Evolutionary conservation across 2,888 invertebrate genomes (phyloP).

Genomic region (Neoaliturus tenellus): DNA sequence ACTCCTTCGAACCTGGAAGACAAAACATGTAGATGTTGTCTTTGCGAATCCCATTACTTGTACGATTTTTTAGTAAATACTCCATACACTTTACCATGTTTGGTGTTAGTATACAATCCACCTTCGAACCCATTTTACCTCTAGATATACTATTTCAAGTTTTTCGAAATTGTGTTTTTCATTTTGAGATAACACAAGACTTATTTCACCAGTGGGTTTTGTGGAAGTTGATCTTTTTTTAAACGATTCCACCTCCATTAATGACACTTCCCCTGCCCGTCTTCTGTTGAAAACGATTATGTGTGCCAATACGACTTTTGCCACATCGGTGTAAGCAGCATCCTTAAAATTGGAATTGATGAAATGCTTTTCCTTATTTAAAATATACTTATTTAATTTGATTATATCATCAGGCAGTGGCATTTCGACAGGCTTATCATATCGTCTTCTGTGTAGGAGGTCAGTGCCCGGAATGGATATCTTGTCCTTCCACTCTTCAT

Average conservation of each 20-base stretch:
- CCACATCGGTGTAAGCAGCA: background rate
- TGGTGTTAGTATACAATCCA: slow-evolving; percentile 32
- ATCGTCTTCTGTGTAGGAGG: slow-evolving; percentile 25
- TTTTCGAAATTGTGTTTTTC: slow-evolving; percentile 1
- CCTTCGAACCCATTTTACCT: slow-evolving; percentile 35
- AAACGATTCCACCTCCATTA: slow-evolving; percentile 20
- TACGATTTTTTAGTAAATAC: background rate
- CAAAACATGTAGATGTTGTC: slow-evolving; percentile 42
- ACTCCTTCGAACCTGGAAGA: slow-evolving; percentile 20
- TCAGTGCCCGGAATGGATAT: slow-evolving; percentile 6
- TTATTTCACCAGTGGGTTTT: slow-evolving; percentile 19
- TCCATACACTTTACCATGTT: slow-evolving; percentile 16
- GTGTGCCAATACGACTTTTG: slow-evolving; percentile 36
- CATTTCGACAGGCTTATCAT: slow-evolving; percentile 1
- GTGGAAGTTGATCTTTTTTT: slow-evolving; percentile 5
- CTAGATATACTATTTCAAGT: slow-evolving; percentile 16
- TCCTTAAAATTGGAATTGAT: background rate
- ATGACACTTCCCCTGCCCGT: slow-evolving; percentile 11
- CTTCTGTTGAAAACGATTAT: slow-evolving; percentile 37
- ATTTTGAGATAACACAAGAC: slow-evolving; percentile 5
- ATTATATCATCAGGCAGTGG: slow-evolving; percentile 26
- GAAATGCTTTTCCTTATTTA: background rate
- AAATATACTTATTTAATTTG: slow-evolving; percentile 10
- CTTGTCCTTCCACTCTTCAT: slow-evolving; percentile 28
- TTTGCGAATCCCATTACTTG: background rate